A percentile compares a stretch with the other conserved stretches of the same genome.
Evolutionary conservation across 2,797 vertebrate species (phyloP).

Genomic region (Adelosebastes latens): DNA sequence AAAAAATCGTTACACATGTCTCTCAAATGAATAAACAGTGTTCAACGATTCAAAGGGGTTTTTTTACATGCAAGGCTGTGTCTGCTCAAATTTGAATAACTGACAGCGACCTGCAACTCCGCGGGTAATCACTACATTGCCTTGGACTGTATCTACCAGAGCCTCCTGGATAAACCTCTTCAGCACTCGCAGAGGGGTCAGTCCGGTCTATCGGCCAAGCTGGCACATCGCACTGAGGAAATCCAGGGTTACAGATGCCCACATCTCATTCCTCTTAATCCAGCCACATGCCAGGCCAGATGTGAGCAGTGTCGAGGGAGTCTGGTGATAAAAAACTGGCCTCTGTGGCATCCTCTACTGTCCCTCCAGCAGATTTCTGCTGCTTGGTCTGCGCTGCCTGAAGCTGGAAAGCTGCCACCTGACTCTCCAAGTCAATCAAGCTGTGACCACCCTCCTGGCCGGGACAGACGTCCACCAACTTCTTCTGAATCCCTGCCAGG

Average conservation of each 20-base stretch:
- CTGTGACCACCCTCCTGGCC: conserved; percentile 13
- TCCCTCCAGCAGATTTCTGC: conserved; percentile 29
- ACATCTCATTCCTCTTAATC: conserved; percentile 26
- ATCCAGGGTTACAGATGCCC: conserved; percentile 7
- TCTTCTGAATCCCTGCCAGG: conserved; percentile 44
- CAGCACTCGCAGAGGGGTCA: conserved; percentile 9
- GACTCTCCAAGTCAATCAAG: conserved; percentile 37
- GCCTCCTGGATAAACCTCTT: conserved; percentile 14
- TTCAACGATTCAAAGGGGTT: background rate
- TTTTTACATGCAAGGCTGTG: background rate
- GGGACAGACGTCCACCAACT: conserved; percentile 18
- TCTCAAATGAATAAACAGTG: background rate
- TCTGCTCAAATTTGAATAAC: background rate
- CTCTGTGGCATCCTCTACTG: conserved; percentile 16
- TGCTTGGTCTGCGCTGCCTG: background rate
- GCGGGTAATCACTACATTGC: background rate
- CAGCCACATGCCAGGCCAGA: conserved; percentile 23
- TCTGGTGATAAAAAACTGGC: conserved; percentile 3
- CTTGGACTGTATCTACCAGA: background rate
- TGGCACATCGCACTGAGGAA: background rate
- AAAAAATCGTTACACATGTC: background rate
- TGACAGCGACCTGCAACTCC: background rate
- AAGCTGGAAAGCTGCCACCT: conserved; percentile 51
- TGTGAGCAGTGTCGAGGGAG: conserved; percentile 9
- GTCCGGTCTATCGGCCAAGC: background rate